Evolutionary conservation across 1,140 invertebrate genomes (phyloP).

Genomic region (Macrobrachium rosenbergii): DNA sequence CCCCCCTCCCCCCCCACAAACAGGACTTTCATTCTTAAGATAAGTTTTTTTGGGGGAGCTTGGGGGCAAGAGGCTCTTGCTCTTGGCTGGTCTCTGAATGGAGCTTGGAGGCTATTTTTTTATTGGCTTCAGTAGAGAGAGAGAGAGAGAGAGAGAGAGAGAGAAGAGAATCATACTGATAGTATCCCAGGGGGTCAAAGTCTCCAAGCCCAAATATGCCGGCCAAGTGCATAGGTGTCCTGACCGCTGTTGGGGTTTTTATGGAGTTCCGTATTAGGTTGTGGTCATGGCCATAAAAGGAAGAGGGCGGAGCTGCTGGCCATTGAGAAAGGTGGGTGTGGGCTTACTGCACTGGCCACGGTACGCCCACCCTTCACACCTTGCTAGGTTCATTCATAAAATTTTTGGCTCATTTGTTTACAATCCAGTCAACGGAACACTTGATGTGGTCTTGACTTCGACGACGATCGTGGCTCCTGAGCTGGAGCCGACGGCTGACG

Average conservation of each 20-base stretch:
- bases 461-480: not conserved
- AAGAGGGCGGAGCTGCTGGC: conserved; percentile 14
- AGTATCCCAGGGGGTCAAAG: not conserved
- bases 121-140: not conserved
- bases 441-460: conserved; percentile 17
- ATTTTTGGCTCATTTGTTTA: conserved; percentile 32
- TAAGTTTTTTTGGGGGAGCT: too few species aligned
- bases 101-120: too few species aligned
- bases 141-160: not conserved
- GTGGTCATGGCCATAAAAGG: conserved; percentile 31
- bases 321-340: conserved; percentile 35
- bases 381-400: conserved; percentile 42
- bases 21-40: too few species aligned
- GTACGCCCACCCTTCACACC: conserved; percentile 24
- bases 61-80: not conserved
- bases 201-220: too few species aligned
- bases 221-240: not conserved
- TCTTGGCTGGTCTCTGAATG: not conserved
- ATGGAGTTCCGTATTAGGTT: conserved; percentile 20
- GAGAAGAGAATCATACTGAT: not conserved
- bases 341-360: conserved; percentile 1
- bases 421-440: not conserved
- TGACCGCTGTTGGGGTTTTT: conserved; percentile 21
- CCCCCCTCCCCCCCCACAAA: too few species aligned
- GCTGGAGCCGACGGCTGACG: too few species aligned